phyloP scores from a whole-genome alignment of 2,113 vertebrate species.

The Chionis minor region DNA sequence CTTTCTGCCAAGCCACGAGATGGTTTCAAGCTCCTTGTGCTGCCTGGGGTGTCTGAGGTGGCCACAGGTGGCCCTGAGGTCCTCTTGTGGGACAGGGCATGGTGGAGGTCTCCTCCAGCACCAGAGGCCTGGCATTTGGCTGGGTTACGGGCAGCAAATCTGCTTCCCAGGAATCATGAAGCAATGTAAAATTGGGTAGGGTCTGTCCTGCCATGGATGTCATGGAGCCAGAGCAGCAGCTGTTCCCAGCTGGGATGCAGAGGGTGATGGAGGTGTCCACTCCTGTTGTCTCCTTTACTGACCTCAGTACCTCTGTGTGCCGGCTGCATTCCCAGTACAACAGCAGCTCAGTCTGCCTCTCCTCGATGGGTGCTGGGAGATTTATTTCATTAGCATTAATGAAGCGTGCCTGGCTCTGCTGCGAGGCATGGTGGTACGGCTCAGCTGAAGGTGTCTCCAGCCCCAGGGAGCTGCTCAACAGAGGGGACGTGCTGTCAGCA shows the following conservation, averaged over 20 bases:
- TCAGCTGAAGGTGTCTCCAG: background rate
- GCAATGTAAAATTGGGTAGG: accelerated
- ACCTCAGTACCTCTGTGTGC: background rate
- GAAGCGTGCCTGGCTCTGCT: background rate
- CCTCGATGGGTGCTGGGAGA: background rate
- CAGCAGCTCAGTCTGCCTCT: background rate
- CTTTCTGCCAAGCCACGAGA: background rate
- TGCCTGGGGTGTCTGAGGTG: background rate
- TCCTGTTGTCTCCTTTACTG: background rate
- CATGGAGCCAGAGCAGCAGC: accelerated
- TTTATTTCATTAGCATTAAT: background rate
- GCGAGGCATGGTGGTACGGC: background rate
- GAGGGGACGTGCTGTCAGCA: background rate
- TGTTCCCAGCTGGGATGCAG: background rate
- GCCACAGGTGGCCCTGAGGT: background rate
- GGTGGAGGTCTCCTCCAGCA: background rate
- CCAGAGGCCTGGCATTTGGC: background rate
- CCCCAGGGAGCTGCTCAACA: background rate
- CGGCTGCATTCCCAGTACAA: background rate
- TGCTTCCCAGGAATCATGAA: background rate
- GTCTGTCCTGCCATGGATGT: background rate
- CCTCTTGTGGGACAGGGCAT: background rate
- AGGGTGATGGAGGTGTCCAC: background rate
- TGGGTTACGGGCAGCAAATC: background rate
- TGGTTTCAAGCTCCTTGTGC: background rate